Conservation (phyloP, 2,113 vertebrate species). For the Aplodontia rufa region DNA sequence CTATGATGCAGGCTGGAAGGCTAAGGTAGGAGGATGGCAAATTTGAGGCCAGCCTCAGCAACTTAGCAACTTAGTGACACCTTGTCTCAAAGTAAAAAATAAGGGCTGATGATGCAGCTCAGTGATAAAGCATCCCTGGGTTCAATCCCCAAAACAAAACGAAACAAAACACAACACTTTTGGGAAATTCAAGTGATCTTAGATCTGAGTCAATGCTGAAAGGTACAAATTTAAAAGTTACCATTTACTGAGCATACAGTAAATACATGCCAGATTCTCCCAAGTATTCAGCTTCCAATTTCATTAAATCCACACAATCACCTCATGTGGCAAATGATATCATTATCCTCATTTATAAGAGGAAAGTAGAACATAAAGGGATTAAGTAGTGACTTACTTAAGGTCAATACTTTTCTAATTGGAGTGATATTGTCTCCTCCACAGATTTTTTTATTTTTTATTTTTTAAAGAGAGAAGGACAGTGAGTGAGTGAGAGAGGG, state of each 20-base stretch:
- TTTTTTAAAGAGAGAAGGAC: too few relatives aligned
- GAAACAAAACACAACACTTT: neutral
- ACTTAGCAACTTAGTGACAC: too few relatives aligned
- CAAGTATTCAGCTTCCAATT: slow-evolving; percentile 43
- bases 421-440: neutral
- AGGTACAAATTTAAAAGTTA: slow-evolving; percentile 36
- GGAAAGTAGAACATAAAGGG: neutral
- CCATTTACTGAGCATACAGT: slow-evolving; percentile 21
- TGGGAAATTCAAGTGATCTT: slow-evolving; percentile 35
- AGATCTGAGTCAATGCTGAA: slow-evolving; percentile 44
- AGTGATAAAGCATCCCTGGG: too few relatives aligned
- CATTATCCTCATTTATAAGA: slow-evolving; percentile 12
- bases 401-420: slow-evolving; percentile 32
- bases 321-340: neutral
- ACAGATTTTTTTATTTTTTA: too few relatives aligned
- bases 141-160: too few relatives aligned
- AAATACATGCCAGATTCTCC: slow-evolving; percentile 42
- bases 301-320: slow-evolving; percentile 48
- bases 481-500: too few relatives aligned
- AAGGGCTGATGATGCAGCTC: too few relatives aligned
- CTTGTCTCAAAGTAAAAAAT: too few relatives aligned
- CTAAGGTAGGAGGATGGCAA: too few relatives aligned
- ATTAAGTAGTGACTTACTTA: slow-evolving; percentile 19
- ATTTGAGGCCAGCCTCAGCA: too few relatives aligned
- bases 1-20: too few relatives aligned